A percentile compares a stretch with the other conserved stretches of the same genome.
Evolutionary conservation across 2,113 vertebrate genomes (phyloP).

Genomic region (Polypterus senegalus): DNA sequence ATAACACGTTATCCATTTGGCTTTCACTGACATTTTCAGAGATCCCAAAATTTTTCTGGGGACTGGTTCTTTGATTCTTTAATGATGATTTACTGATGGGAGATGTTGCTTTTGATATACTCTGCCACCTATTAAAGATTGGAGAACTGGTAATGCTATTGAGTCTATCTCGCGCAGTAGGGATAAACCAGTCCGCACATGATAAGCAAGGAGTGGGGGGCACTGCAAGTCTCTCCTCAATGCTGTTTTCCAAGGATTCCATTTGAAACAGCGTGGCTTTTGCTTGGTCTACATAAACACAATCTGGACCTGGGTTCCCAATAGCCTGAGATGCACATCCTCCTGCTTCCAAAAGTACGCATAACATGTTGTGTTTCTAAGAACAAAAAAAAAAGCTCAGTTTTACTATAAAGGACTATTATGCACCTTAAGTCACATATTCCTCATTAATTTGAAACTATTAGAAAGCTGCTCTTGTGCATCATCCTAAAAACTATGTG

Average conservation of each 20-base stretch:
- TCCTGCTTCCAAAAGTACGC: conserved; percentile 80
- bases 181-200: conserved; percentile 84
- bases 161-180: conserved; percentile 46
- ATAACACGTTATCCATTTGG: conserved; percentile 28
- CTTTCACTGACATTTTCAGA: conserved; percentile 48
- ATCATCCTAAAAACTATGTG: too few species aligned
- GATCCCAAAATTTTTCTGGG: conserved; percentile 36
- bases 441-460: too few species aligned
- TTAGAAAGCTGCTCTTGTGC: too few species aligned
- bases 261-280: conserved; percentile 78
- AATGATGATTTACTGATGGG: conserved; percentile 34
- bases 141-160: conserved; percentile 53
- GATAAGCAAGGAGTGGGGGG: conserved; percentile 60
- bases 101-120: conserved; percentile 35
- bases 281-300: conserved; percentile 84
- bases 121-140: conserved; percentile 56
- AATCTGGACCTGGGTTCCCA: conserved; percentile 78
- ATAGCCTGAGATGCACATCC: conserved; percentile 66
- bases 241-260: conserved; percentile 54
- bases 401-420: neutral
- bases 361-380: conserved; percentile 78
- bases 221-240: conserved; percentile 61
- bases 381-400: conserved; percentile 3
- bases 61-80: conserved; percentile 45
- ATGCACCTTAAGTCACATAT: too few species aligned